Conservation (phyloP, 2,797 vertebrate genomes). For the Tadarida brasiliensis region DNA sequence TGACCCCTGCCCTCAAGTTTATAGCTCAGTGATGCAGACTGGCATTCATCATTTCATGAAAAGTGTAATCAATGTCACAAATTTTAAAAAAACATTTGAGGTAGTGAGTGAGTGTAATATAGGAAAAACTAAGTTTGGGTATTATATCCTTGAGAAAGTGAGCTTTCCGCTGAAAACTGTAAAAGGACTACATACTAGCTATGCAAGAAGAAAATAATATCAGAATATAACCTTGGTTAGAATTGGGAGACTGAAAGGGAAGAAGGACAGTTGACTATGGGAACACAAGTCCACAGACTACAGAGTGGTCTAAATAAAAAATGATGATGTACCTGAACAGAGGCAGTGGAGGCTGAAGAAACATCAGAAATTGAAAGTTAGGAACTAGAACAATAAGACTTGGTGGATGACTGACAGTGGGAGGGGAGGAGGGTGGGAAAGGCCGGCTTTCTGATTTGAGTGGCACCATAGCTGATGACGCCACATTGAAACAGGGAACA, state of each 20-base stretch:
- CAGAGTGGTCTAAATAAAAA: background rate
- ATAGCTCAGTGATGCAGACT: background rate
- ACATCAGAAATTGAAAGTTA: background rate
- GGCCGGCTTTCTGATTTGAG: background rate
- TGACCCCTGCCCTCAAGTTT: background rate
- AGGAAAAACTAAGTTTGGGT: background rate
- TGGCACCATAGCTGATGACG: background rate
- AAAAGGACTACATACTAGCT: background rate
- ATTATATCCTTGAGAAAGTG: background rate
- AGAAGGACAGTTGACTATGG: background rate
- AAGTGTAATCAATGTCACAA: background rate
- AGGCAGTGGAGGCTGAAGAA: background rate
- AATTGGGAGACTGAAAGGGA: background rate
- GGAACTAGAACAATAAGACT: background rate
- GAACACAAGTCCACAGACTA: background rate
- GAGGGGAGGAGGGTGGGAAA: background rate
- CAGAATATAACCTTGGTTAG: background rate
- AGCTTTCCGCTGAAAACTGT: background rate
- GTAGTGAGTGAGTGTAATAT: background rate
- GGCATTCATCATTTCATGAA: background rate
- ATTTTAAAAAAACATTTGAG: background rate
- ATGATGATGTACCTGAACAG: background rate
- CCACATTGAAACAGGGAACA: background rate
- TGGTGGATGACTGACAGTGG: background rate
- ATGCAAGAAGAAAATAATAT: background rate